Percentiles rank a stretch among this genome's conserved stretches.
Conservation (phyloP, 2,797 vertebrate genomes). For the Onychomys arenicola region DNA sequence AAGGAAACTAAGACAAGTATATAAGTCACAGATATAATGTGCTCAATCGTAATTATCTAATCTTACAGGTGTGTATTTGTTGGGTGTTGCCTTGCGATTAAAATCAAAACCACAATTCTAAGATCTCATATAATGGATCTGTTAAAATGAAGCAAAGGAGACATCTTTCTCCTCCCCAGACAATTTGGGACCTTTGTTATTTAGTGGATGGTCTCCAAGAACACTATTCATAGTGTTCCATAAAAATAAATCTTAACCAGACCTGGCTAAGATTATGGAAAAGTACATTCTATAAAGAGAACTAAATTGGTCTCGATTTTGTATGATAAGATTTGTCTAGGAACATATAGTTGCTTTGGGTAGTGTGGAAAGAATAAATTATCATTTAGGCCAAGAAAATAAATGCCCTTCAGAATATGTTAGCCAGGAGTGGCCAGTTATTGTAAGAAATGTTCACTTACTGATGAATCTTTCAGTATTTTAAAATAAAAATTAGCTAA, state of each 20-base stretch:
- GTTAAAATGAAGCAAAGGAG: background rate
- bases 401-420: background rate
- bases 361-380: background rate
- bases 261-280: background rate
- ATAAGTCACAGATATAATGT: background rate
- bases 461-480: background rate
- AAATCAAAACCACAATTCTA: conserved; percentile 2
- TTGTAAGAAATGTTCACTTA: background rate
- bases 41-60: background rate
- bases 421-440: background rate
- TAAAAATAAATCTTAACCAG: background rate
- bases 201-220: background rate
- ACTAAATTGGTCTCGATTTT: background rate
- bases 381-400: background rate
- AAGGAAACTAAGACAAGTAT: background rate
- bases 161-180: background rate
- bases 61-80: background rate
- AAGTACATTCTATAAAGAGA: background rate
- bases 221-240: background rate
- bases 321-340: background rate
- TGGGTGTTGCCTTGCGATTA: background rate
- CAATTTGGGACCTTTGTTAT: background rate
- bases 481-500: conserved; percentile 26
- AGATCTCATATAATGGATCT: background rate
- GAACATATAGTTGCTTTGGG: background rate